Evolutionary conservation across 2,888 invertebrate species (phyloP), one percentile per base, ranked within the genome.

Genomic region (Protodeltote pygarga): DNA sequence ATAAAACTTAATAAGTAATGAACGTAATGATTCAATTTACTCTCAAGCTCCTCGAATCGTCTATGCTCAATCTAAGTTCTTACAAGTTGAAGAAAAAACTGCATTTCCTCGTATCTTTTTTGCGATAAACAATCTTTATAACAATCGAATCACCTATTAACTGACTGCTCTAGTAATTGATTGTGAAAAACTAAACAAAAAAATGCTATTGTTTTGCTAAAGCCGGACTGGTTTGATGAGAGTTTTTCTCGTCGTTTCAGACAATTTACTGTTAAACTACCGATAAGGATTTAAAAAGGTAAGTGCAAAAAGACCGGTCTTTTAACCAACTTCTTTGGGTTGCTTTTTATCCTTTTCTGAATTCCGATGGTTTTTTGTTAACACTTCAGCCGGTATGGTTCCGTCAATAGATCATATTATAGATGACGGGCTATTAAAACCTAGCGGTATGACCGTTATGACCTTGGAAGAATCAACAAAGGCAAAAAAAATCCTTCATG

Each of bases 121-220:
- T 21, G 3, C 13, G 0, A 15, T 2, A 5, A 24, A 21, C 32
- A 39, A 62, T 55, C 27, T 28, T 35, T 32, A 34, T 40, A 21
- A 37, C 38, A 29, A 5, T n/a, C n/a, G n/a, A 15, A 25, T 28
- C 17, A 17, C 5, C 9, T 21, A 10, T 15, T 13, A 39, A 37
- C 24, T 40, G 3, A 17, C 8, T n/a, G n/a, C n/a, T n/a, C n/a
- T 13, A 33, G 20, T 38, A 29, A 51, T 46, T 51, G 58, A 24
- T 2, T 32, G 3, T 4, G 34, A 57, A 64, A 64, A 67, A 67
- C 39, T 21, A 24, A 28, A 40, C 64, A 47, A 63, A 55, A 44
- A 28, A 23, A 14, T 8, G 14, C 0, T 25, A 51, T 64, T 67
- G 37, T 63, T 9, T 41, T 11, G n/a, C 3, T 27, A 25, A 34